A percentile compares a stretch with the other conserved stretches of the same genome.
phyloP scores from a whole-genome alignment of 2,888 invertebrate species.

The Timandra comae region DNA sequence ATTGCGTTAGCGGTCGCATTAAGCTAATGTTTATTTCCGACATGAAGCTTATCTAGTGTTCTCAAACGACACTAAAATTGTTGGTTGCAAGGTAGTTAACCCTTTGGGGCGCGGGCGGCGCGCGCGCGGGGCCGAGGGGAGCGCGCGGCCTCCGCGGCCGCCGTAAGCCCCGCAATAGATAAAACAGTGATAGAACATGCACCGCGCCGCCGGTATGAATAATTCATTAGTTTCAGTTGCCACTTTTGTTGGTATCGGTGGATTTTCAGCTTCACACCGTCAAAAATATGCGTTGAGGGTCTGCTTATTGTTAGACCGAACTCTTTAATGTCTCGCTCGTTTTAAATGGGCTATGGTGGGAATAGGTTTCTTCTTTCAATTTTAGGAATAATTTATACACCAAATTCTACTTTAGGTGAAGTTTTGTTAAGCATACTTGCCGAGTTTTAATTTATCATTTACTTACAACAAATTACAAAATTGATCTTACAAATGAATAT shows the following conservation, averaged over 20 bases:
- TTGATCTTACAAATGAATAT: too few species aligned
- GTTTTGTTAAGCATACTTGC: neutral
- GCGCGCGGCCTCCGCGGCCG: slow-evolving; percentile 33
- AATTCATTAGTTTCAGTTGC: slow-evolving; percentile 77
- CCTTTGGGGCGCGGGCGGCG: slow-evolving; percentile 45
- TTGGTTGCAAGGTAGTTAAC: slow-evolving; percentile 70
- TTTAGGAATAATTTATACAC: slow-evolving; percentile 31
- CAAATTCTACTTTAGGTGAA: neutral
- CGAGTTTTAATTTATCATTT: too few species aligned
- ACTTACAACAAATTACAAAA: too few species aligned
- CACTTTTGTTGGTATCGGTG: slow-evolving; percentile 76
- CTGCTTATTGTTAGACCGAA: slow-evolving; percentile 62
- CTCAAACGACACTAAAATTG: slow-evolving; percentile 69
- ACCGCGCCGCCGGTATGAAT: slow-evolving; percentile 74
- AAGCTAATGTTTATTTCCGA: slow-evolving; percentile 66
- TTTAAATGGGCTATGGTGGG: slow-evolving; percentile 39
- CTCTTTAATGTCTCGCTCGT: slow-evolving; percentile 52
- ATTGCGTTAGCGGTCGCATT: slow-evolving; percentile 56
- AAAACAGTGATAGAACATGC: slow-evolving; percentile 79
- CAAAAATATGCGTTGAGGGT: slow-evolving; percentile 70
- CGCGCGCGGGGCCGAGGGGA: slow-evolving; percentile 33
- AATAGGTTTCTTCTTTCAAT: slow-evolving; percentile 35
- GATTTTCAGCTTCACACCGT: slow-evolving; percentile 73
- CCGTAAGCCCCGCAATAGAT: slow-evolving; percentile 73
- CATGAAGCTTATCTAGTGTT: slow-evolving; percentile 66